These are phyloP conservation scores for Mamestra brassicae DNA, from an alignment of 2,888 invertebrate species.

Conservation along the genomic window DNA sequence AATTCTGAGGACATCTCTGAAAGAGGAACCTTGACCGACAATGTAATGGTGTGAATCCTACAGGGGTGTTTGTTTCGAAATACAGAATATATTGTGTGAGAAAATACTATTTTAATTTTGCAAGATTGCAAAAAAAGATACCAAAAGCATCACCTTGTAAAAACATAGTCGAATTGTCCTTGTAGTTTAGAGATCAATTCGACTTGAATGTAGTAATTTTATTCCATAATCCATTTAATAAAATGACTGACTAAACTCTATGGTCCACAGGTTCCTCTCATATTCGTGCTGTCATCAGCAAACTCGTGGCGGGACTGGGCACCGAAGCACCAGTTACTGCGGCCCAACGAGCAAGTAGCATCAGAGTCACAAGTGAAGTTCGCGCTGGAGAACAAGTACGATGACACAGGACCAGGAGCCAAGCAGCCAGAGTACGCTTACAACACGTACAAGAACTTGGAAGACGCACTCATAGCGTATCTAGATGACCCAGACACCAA, in stretches of 20 bases:
- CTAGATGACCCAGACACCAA: constrained; percentile 85
- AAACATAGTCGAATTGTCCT: neutral
- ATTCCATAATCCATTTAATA: rapidly evolving
- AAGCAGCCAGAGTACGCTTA: constrained; percentile 80
- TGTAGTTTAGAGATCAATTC: neutral
- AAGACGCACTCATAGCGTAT: constrained; percentile 82
- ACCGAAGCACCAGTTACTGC: neutral
- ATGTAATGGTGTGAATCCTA: constrained; percentile 35
- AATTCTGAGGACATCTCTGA: constrained; percentile 41
- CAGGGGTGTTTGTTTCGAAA: constrained; percentile 18
- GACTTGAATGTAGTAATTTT: too few relatives aligned
- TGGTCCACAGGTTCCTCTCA: constrained; percentile 71
- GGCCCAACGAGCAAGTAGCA: constrained; percentile 66
- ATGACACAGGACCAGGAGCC: constrained; percentile 87
- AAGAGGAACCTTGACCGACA: constrained; percentile 44
- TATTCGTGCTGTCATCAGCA: constrained; percentile 68
- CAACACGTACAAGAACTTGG: constrained; percentile 80
- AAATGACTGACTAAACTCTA: constrained; percentile 4
- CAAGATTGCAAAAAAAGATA: constrained; percentile 25
- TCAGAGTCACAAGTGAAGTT: constrained; percentile 83
- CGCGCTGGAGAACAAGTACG: constrained; percentile 86
- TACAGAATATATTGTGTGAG: constrained; percentile 24
- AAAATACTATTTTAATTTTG: constrained; percentile 32
- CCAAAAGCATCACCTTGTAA: constrained; percentile 17
- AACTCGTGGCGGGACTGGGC: constrained; percentile 48